Evolutionary conservation across 2,888 invertebrate species (phyloP).

Genomic region (Eupithecia tripunctaria): DNA sequence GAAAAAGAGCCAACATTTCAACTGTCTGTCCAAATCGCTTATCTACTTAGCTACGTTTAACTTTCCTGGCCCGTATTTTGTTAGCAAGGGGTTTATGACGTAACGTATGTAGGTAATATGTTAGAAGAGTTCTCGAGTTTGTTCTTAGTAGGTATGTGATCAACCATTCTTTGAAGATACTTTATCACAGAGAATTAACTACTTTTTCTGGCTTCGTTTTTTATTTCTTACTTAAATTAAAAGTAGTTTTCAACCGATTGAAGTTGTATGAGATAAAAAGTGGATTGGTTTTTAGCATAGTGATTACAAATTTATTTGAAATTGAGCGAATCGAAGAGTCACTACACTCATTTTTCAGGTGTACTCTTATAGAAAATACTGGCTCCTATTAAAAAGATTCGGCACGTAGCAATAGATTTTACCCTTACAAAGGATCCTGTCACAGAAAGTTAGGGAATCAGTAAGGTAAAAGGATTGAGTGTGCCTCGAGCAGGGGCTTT

Average conservation of each 20-base stretch:
- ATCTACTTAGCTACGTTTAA: slow-evolving; percentile 26
- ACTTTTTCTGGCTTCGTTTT: not conserved
- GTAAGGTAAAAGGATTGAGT: slow-evolving; percentile 12
- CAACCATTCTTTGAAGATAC: slow-evolving; percentile 30
- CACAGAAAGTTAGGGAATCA: slow-evolving; percentile 9
- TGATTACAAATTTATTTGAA: not conserved
- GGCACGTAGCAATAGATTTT: slow-evolving; percentile 11
- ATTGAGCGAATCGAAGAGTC: not conserved
- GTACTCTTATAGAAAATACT: not conserved
- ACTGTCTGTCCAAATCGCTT: slow-evolving; percentile 25
- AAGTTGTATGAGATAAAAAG: not conserved
- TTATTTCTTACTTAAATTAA: not conserved
- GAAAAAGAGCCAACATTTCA: slow-evolving; percentile 34
- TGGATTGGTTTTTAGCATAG: not conserved
- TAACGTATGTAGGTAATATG: slow-evolving; percentile 40
- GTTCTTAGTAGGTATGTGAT: slow-evolving; percentile 28
- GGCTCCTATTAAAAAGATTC: not conserved
- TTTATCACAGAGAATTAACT: slow-evolving; percentile 6
- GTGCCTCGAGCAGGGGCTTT: not conserved
- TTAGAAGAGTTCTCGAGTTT: slow-evolving; percentile 41
- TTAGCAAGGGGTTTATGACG: slow-evolving; percentile 36
- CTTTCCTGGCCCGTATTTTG: slow-evolving; percentile 36
- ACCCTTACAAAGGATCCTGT: not conserved
- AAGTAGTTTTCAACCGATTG: not conserved
- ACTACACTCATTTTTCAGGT: not conserved